Base-by-base conservation (phyloP, 2,888 invertebrate genomes). In the Bruchidius siliquastri region DNA sequence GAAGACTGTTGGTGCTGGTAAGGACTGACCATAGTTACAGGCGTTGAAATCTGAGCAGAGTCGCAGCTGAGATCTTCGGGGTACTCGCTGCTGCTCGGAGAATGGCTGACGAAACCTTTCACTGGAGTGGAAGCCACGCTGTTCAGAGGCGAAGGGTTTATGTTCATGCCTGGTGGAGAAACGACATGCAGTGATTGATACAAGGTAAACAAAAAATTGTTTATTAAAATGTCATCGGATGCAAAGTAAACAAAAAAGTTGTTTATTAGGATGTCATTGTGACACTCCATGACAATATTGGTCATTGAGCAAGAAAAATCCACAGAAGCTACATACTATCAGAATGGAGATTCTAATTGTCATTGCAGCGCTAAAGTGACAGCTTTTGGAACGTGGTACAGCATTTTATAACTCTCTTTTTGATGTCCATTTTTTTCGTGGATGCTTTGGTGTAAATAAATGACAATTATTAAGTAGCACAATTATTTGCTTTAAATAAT, bases 161-260 rank as follows among this genome's bases (percentile, higher is more conserved):
- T 84, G 81, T 88, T 88, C 85, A 88, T 89, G 74, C 88, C 88
- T 88, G 80, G 21, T 75, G 22, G 32, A 74, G 22, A 70, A 49
- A 68, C 20, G 18, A 69, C 20, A 18, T n/a, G 67, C 22, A 30
- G 30, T 20, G 26, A n/a, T n/a, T n/a, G 66, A 72, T 30, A 69
- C 26, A 69, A 22, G 1, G 49, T 49, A 49, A 49, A 49, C 49
- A 49, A 49, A 49, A 72, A 67, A 72, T 20, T 68, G 20, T 22
- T 66, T 68, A 22, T 68, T 67, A 4, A 21, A 67, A 22, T 66
- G 49, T 49, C 49, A 49, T 13, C 6, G 18, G 13, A 49, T 8
- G 3, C 3, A 30, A 30, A 1, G 18, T 49, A 49, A 49, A 49
- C 49, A 49, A 49, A 49, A 49, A 49, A 49, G 49, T 49, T 49